Evolutionary conservation across 2,888 invertebrate species (phyloP).

Genomic region (Ophioninae sp.): DNA sequence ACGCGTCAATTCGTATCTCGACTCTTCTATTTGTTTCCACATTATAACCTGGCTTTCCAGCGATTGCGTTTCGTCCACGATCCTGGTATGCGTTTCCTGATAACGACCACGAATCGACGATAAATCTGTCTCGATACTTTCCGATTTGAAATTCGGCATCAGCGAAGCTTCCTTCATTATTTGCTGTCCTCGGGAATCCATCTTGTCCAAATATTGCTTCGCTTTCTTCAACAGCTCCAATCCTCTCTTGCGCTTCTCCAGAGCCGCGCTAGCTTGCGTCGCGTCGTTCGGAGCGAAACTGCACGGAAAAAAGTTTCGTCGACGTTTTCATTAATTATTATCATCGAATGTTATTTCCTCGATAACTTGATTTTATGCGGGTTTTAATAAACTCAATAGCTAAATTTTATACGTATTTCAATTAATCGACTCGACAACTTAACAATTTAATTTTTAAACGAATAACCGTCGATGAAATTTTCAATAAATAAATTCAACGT

Average conservation of each 20-base stretch:
- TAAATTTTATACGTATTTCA: too few species aligned
- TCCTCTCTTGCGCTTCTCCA: constrained; percentile 89
- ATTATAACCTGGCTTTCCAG: constrained; percentile 95
- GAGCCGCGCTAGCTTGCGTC: constrained; percentile 86
- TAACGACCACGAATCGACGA: constrained; percentile 86
- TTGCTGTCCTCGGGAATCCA: constrained; percentile 89
- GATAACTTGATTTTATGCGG: too few species aligned
- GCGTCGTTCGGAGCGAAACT: constrained; percentile 86
- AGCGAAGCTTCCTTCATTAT: constrained; percentile 87
- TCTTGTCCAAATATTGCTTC: constrained; percentile 89
- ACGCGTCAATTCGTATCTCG: constrained; percentile 90
- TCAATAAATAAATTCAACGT: too few species aligned
- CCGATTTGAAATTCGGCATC: constrained; percentile 85
- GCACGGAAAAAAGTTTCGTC: too few species aligned
- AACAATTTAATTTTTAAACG: too few species aligned
- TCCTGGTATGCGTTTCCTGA: constrained; percentile 87
- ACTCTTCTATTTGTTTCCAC: constrained; percentile 95
- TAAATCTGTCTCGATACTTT: constrained; percentile 83
- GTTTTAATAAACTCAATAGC: too few species aligned
- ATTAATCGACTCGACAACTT: too few species aligned
- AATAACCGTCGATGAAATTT: too few species aligned
- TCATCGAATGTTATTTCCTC: too few species aligned
- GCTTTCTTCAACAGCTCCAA: constrained; percentile 89
- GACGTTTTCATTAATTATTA: too few species aligned
- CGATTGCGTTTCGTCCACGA: constrained; percentile 89